Conservation (phyloP, 2,888 invertebrate species). For the Orthosia incerta region DNA sequence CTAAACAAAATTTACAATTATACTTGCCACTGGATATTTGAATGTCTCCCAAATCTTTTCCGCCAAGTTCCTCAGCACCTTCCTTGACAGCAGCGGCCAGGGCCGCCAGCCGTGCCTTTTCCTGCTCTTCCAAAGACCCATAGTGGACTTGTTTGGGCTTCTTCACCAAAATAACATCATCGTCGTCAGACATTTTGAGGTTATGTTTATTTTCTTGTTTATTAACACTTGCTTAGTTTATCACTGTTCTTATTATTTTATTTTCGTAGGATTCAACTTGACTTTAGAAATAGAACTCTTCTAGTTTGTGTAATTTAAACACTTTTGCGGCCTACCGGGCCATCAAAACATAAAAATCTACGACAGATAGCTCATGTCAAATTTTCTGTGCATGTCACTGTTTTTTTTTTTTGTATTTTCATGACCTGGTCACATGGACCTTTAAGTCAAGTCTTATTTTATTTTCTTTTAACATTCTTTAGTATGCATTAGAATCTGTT, state of each 20-base stretch:
- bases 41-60: slow-evolving; percentile 92
- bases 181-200: slow-evolving; percentile 95
- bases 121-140: slow-evolving; percentile 97
- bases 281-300: background rate
- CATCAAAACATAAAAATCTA: too few species aligned
- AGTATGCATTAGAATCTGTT: too few species aligned
- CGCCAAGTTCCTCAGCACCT: slow-evolving; percentile 92
- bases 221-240: slow-evolving; percentile 16
- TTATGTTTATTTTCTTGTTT: slow-evolving; percentile 72
- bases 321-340: too few species aligned
- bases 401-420: too few species aligned
- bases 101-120: slow-evolving; percentile 93
- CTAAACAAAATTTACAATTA: background rate
- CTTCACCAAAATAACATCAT: slow-evolving; percentile 94
- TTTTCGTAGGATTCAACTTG: background rate
- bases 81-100: slow-evolving; percentile 90
- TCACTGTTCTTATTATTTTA: background rate
- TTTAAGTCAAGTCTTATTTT: too few species aligned
- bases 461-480: too few species aligned
- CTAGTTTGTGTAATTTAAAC: too few species aligned
- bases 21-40: slow-evolving; percentile 92
- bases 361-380: too few species aligned
- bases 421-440: too few species aligned
- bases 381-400: too few species aligned
- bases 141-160: slow-evolving; percentile 95